Percentiles rank a stretch among this genome's conserved stretches.
phyloP scores from a whole-genome alignment of 1,140 invertebrate species.

The Choristoneura fumiferana region DNA sequence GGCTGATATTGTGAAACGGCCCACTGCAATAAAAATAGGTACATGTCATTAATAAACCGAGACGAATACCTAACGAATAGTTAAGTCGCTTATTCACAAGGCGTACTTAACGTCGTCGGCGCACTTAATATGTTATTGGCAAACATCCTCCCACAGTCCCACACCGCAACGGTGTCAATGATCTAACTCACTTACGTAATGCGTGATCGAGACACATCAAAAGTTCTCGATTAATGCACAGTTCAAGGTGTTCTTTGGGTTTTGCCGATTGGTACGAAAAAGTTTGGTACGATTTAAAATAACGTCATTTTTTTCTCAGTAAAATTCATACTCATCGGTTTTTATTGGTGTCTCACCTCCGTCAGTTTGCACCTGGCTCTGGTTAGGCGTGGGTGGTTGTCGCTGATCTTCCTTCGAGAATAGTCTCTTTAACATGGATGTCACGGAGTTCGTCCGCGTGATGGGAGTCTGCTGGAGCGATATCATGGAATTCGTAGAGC shows the following conservation, averaged over 20 bases:
- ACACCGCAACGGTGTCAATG: conserved; percentile 11
- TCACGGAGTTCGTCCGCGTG: conserved; percentile 85
- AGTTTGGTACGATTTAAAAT: too few species aligned
- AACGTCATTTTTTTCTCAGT: too few species aligned
- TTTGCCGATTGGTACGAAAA: neutral
- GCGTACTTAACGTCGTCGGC: neutral
- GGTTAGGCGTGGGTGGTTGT: conserved; percentile 23
- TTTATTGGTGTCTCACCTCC: conserved; percentile 42
- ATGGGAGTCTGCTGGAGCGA: conserved; percentile 80
- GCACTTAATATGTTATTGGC: neutral
- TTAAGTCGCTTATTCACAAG: neutral
- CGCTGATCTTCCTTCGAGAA: conserved; percentile 85
- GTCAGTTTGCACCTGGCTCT: conserved; percentile 49
- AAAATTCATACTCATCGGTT: too few species aligned
- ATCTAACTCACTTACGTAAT: conserved; percentile 16
- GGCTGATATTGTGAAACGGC: conserved; percentile 59
- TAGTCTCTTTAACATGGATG: conserved; percentile 85
- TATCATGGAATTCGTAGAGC: conserved; percentile 73
- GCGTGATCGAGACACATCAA: conserved; percentile 2
- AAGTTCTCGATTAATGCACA: neutral
- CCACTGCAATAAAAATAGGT: conserved; percentile 36
- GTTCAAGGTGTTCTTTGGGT: conserved; percentile 7
- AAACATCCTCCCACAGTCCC: neutral
- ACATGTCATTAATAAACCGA: neutral
- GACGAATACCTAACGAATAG: conserved; percentile 10